Percentiles rank a stretch among this genome's conserved stretches.
phyloP scores from a whole-genome alignment of 1,140 invertebrate species.

The Leptinotarsa lineolata region DNA sequence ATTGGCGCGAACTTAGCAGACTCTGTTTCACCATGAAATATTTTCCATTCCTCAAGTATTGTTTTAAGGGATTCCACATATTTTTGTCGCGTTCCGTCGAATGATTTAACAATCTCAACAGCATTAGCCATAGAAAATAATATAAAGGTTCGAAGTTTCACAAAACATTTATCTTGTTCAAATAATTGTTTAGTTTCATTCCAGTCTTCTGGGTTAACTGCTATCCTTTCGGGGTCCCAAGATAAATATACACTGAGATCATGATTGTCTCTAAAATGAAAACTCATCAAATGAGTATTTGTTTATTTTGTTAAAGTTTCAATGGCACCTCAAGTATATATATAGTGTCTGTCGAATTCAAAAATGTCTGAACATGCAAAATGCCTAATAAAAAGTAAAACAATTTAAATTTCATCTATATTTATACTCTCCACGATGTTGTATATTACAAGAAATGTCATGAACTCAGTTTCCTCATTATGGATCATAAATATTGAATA shows the following conservation, averaged over 20 bases:
- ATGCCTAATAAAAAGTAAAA: no score
- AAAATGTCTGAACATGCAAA: no score
- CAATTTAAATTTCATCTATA: no score
- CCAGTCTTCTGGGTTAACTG: constrained; percentile 41
- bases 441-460: no score
- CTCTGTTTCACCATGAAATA: constrained; percentile 33
- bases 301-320: background rate
- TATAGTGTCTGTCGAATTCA: no score
- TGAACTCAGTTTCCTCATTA: no score
- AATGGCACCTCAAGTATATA: background rate
- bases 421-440: no score
- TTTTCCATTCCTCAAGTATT: constrained; percentile 45
- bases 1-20: constrained; percentile 38
- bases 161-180: constrained; percentile 45
- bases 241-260: constrained; percentile 63
- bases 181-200: constrained; percentile 42
- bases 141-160: constrained; percentile 44
- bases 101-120: constrained; percentile 40
- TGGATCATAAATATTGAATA: no score
- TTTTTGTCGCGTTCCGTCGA: constrained; percentile 40
- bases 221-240: constrained; percentile 60
- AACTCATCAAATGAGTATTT: background rate
- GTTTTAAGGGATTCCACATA: constrained; percentile 39
- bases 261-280: constrained; percentile 60
- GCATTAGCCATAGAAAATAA: constrained; percentile 39